Evolutionary conservation across 2,888 invertebrate species (phyloP).

Genomic region (Rotaria magnacalcarata): DNA sequence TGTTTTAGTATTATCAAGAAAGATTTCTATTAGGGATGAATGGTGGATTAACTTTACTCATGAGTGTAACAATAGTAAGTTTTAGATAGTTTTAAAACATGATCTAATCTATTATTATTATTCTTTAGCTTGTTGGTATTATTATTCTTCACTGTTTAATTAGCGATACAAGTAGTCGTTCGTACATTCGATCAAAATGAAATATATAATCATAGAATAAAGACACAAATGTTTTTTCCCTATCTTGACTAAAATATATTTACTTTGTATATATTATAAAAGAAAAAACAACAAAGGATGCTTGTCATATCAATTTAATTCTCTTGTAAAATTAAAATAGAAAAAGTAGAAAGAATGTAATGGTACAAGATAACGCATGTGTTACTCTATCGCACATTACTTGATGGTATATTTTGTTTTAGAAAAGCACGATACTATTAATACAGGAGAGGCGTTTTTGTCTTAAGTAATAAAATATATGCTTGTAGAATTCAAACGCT

Average conservation of each 20-base stretch:
- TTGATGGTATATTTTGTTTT: background rate
- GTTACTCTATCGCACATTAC: background rate
- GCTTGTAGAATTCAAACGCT: background rate
- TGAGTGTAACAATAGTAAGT: constrained; percentile 25
- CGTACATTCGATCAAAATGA: background rate
- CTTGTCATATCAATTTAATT: background rate
- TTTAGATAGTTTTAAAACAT: background rate
- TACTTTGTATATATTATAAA: background rate
- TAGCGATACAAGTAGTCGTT: background rate
- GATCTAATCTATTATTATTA: background rate
- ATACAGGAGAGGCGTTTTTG: background rate
- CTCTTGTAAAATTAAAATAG: background rate
- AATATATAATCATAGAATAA: background rate
- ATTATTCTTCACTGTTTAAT: constrained; percentile 3
- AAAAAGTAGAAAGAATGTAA: background rate
- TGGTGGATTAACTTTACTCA: constrained; percentile 5
- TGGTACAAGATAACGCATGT: background rate
- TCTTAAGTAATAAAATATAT: background rate
- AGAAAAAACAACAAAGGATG: background rate
- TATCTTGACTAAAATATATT: background rate
- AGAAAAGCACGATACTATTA: too few species aligned
- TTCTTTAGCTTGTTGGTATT: constrained; percentile 21
- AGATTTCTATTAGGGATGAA: constrained; percentile 15
- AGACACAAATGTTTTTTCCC: background rate
- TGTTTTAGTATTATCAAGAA: background rate